Evolutionary conservation across 2,113 vertebrate genomes (phyloP).

Genomic region (Otis tarda): DNA sequence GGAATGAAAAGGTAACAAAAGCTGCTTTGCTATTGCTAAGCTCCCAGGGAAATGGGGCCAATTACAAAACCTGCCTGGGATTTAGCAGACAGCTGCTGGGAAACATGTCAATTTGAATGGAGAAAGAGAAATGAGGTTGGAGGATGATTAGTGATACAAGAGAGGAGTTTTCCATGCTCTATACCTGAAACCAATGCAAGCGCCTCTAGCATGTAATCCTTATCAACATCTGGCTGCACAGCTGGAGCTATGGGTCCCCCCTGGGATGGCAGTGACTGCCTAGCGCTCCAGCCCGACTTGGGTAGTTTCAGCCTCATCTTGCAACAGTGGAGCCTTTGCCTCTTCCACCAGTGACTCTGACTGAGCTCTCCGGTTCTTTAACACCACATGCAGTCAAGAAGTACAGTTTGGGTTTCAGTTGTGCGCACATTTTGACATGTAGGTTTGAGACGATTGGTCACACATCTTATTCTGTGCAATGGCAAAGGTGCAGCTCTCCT

Average conservation of each 20-base stretch:
- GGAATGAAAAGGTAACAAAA: conserved; percentile 20
- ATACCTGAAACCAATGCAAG: neutral
- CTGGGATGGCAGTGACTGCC: neutral
- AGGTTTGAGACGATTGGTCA: accelerated
- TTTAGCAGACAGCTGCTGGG: conserved; percentile 20
- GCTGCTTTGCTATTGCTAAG: neutral
- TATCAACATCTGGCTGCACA: neutral
- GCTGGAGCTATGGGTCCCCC: neutral
- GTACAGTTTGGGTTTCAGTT: neutral
- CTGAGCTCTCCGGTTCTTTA: neutral
- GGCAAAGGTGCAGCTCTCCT: neutral
- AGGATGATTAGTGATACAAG: neutral
- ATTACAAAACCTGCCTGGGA: conserved; percentile 36
- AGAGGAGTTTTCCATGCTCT: neutral
- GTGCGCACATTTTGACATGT: neutral
- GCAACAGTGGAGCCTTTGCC: neutral
- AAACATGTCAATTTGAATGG: neutral
- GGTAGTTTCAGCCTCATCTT: neutral
- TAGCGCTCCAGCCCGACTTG: neutral
- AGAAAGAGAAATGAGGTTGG: conserved; percentile 3
- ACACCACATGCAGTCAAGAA: neutral
- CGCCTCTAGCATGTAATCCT: neutral
- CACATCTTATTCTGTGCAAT: neutral
- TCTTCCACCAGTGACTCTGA: neutral
- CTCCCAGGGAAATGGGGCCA: neutral